phyloP scores from a whole-genome alignment of 92 coral and sea anemone species.

The Epizoanthus rinbou region DNA sequence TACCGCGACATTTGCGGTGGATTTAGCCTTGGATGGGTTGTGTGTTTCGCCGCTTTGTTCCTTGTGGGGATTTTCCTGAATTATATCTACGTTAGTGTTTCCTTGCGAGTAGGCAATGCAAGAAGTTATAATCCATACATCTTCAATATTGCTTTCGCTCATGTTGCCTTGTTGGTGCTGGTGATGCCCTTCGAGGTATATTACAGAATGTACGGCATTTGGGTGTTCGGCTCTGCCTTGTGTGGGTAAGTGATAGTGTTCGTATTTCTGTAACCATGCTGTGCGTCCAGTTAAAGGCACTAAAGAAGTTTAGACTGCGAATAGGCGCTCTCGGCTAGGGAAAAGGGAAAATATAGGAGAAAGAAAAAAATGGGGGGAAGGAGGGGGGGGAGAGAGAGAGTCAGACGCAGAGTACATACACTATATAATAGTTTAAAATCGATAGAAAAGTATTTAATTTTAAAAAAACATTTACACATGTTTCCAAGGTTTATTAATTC shows the following conservation, averaged over 20 bases:
- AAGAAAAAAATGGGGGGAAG: too few relatives aligned
- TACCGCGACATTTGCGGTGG: slow-evolving; percentile 1
- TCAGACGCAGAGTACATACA: too few relatives aligned
- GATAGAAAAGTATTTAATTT: too few relatives aligned
- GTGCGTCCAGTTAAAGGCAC: too few relatives aligned
- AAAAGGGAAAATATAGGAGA: too few relatives aligned
- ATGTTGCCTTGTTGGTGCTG: not conserved
- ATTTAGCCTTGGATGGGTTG: not conserved
- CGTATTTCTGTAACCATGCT: too few relatives aligned
- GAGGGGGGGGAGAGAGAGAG: too few relatives aligned
- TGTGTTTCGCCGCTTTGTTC: slow-evolving; percentile 3
- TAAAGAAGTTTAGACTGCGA: too few relatives aligned
- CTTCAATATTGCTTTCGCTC: not conserved
- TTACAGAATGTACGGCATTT: slow-evolving; percentile 22
- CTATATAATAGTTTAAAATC: too few relatives aligned
- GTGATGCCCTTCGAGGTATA: not conserved
- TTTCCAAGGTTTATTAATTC: too few relatives aligned
- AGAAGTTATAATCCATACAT: slow-evolving; percentile 14
- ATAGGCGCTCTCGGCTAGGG: too few relatives aligned
- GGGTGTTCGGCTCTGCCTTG: slow-evolving; percentile 8
- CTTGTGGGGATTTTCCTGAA: slow-evolving; percentile 6
- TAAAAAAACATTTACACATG: too few relatives aligned
- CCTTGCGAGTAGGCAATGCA: slow-evolving; percentile 10
- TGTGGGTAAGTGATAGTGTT: slow-evolving; percentile 1
- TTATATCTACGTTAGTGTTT: slow-evolving; percentile 1